These are phyloP conservation scores for Lamprotornis superbus DNA, from an alignment of 2,113 vertebrate genomes.

Conservation along the genomic window DNA sequence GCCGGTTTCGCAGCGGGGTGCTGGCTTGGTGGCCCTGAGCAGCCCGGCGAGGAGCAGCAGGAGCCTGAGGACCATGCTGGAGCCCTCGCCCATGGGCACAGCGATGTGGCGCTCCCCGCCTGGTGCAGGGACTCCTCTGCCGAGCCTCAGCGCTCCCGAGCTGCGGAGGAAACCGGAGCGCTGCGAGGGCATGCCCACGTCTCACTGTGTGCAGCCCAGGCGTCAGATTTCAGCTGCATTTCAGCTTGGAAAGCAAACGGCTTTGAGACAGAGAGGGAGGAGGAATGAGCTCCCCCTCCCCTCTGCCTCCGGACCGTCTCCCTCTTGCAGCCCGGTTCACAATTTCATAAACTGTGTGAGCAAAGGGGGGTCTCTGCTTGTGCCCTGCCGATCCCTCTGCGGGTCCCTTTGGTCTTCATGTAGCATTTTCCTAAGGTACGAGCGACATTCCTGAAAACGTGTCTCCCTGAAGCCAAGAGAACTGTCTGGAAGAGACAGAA, in stretches of 20 bases:
- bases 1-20: slow-evolving; percentile 68
- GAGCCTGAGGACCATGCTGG: slow-evolving; percentile 66
- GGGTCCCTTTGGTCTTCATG: neutral
- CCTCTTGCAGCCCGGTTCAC: neutral
- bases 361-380: neutral
- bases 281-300: slow-evolving; percentile 37
- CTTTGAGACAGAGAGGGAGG: slow-evolving; percentile 38
- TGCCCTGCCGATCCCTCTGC: neutral
- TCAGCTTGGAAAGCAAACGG: slow-evolving; percentile 43
- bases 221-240: slow-evolving; percentile 72
- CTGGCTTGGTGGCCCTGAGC: neutral
- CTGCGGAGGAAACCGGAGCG: slow-evolving; percentile 35
- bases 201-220: slow-evolving; percentile 66
- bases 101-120: slow-evolving; percentile 83
- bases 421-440: neutral
- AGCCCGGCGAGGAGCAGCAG: slow-evolving; percentile 25
- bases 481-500: neutral
- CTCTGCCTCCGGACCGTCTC: neutral
- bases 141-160: neutral
- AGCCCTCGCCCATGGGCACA: slow-evolving; percentile 30
- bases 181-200: slow-evolving; percentile 46
- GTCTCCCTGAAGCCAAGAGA: neutral
- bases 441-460: accelerated
- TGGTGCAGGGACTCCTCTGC: neutral
- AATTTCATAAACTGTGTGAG: neutral